These are phyloP conservation scores for Dasyornis broadbenti DNA, from an alignment of 2,113 vertebrate species.

Conservation along the genomic window DNA sequence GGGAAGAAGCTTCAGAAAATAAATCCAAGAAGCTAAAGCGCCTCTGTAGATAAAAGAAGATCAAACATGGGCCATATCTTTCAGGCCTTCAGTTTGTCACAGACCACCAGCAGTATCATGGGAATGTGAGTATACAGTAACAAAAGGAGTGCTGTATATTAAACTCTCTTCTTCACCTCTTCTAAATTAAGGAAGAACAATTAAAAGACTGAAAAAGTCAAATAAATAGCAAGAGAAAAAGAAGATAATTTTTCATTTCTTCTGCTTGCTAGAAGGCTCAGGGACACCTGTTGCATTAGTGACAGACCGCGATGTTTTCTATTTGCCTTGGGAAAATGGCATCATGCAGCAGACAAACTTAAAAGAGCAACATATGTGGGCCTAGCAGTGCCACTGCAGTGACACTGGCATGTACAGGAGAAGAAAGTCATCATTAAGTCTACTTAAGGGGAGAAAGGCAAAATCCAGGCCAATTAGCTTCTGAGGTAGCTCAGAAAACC, in stretches of 20 bases:
- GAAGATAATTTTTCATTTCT: not conserved
- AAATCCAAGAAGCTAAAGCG: not conserved
- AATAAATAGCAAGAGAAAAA: not conserved
- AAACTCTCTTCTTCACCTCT: not conserved
- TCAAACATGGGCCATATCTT: not conserved
- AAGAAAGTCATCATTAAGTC: not conserved
- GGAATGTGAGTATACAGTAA: not conserved
- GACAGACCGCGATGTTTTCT: not conserved
- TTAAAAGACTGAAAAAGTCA: not conserved
- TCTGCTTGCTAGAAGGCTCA: not conserved
- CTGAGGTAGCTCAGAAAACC: not conserved
- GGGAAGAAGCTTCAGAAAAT: not conserved
- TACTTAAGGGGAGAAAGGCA: not conserved
- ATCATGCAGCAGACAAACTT: not conserved
- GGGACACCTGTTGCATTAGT: not conserved
- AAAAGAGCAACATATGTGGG: not conserved
- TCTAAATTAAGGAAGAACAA: not conserved
- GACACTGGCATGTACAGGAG: not conserved
- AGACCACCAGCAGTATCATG: not conserved
- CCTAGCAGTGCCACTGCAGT: not conserved
- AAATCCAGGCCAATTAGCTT: not conserved
- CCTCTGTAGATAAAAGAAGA: not conserved
- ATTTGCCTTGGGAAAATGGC: not conserved
- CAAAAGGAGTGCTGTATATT: not conserved
- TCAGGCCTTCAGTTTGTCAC: not conserved